Conservation (phyloP, 2,797 vertebrate genomes). For the Crenichthys baileyi region DNA sequence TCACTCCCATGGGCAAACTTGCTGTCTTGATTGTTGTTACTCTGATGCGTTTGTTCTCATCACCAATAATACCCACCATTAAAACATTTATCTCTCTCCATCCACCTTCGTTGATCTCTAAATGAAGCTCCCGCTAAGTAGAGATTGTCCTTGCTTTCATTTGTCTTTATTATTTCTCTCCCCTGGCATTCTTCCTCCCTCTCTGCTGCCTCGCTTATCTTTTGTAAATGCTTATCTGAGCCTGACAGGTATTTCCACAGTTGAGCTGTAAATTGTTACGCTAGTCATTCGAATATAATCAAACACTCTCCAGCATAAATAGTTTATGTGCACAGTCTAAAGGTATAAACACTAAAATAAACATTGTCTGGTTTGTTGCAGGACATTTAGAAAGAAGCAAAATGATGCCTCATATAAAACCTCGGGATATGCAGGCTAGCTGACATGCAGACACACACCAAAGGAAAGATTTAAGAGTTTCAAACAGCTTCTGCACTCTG, state of each 20-base stretch:
- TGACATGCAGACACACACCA: constrained; percentile 1
- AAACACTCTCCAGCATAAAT: constrained; percentile 16
- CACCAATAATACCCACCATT: constrained; percentile 9
- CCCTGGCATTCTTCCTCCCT: background rate
- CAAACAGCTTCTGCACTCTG: constrained; percentile 16
- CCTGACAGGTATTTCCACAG: constrained; percentile 55
- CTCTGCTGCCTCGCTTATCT: background rate
- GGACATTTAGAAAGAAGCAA: constrained; percentile 25
- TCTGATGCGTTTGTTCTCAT: background rate
- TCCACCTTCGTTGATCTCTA: constrained; percentile 7
- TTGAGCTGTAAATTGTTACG: constrained; percentile 36
- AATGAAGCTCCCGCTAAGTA: constrained; percentile 1
- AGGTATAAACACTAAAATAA: constrained; percentile 21
- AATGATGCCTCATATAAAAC: constrained; percentile 24
- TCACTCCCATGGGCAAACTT: background rate
- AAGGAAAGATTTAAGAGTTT: constrained; percentile 6
- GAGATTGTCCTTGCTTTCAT: background rate
- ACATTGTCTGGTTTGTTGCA: constrained; percentile 7
- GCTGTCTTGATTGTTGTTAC: background rate
- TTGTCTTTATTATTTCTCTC: constrained; percentile 29
- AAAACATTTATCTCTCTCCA: constrained; percentile 14
- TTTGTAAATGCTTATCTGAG: constrained; percentile 42
- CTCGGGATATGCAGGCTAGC: background rate
- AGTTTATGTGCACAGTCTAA: constrained; percentile 8
- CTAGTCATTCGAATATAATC: constrained; percentile 44